Evolutionary conservation across 2,797 vertebrate genomes (phyloP).

Genomic region (Neosilurus hyrtlii): DNA sequence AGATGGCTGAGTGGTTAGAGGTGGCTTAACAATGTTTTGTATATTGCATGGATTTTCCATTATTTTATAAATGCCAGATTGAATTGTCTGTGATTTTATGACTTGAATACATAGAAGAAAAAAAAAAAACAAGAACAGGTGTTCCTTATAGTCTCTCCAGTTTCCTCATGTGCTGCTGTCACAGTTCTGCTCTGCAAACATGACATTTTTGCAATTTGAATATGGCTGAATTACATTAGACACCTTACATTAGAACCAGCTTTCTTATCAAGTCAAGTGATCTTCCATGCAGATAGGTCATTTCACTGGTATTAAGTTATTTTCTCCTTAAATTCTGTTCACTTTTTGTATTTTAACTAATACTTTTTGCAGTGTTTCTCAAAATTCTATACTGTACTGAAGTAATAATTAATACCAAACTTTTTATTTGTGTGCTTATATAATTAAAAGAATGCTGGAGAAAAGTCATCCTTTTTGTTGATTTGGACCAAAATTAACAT

Average conservation of each 20-base stretch:
- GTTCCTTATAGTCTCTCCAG: not conserved
- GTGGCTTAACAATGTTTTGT: slow-evolving; percentile 61
- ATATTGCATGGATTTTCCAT: not conserved
- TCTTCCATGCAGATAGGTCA: too few species aligned
- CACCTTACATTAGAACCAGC: too few species aligned
- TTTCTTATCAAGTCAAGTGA: too few species aligned
- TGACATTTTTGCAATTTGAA: too few species aligned
- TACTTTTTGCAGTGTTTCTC: too few species aligned
- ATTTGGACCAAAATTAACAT: not conserved
- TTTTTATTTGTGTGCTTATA: not conserved
- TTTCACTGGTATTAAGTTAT: too few species aligned
- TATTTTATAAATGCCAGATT: not conserved
- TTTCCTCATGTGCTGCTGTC: not conserved
- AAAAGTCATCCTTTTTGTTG: slow-evolving; percentile 9
- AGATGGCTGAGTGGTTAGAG: slow-evolving; percentile 96
- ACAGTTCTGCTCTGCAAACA: not conserved
- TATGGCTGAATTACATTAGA: too few species aligned
- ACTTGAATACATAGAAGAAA: not conserved
- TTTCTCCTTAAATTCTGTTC: too few species aligned
- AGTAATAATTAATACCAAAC: not conserved
- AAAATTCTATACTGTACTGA: too few species aligned
- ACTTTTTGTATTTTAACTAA: too few species aligned
- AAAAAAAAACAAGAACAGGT: not conserved
- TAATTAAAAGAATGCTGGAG: not conserved
- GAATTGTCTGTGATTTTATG: not conserved